These are phyloP conservation scores for Penaeus japonicus DNA, from an alignment of 1,140 invertebrate species.

Conservation along the genomic window DNA sequence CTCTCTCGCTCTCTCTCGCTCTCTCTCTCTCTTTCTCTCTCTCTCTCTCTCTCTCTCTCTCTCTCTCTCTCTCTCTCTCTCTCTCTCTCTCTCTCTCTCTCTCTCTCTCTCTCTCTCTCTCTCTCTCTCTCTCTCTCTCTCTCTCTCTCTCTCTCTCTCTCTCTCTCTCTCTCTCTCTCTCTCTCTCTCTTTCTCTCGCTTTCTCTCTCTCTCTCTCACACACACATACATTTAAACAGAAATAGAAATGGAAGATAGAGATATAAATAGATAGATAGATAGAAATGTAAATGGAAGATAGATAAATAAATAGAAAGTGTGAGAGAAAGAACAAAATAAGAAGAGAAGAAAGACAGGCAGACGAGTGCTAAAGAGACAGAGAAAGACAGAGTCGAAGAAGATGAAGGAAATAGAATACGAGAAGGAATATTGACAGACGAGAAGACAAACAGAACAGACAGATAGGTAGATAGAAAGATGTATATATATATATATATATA, in stretches of 20 bases:
- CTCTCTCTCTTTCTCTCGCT: not conserved
- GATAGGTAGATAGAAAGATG: too few relatives aligned
- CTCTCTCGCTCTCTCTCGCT: too few relatives aligned
- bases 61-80: not conserved
- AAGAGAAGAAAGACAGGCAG: too few relatives aligned
- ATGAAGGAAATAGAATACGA: not conserved
- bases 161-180: too few relatives aligned
- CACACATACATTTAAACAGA: not conserved
- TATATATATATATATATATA: too few relatives aligned
- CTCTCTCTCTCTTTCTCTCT: not conserved
- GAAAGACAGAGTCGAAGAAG: not conserved
- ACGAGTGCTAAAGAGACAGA: not conserved
- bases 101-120: not conserved
- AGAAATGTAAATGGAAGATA: not conserved
- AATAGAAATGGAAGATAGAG: not conserved
- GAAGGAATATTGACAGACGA: too few relatives aligned
- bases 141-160: not conserved
- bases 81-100: not conserved
- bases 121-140: not conserved
- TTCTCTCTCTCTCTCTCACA: not conserved
- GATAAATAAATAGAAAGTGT: not conserved
- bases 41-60: not conserved
- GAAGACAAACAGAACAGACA: too few relatives aligned
- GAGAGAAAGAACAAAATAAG: not conserved
- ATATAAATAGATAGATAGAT: not conserved